Base-by-base conservation (phyloP, 2,797 vertebrate genomes). In the Urosaurus nigricauda region DNA sequence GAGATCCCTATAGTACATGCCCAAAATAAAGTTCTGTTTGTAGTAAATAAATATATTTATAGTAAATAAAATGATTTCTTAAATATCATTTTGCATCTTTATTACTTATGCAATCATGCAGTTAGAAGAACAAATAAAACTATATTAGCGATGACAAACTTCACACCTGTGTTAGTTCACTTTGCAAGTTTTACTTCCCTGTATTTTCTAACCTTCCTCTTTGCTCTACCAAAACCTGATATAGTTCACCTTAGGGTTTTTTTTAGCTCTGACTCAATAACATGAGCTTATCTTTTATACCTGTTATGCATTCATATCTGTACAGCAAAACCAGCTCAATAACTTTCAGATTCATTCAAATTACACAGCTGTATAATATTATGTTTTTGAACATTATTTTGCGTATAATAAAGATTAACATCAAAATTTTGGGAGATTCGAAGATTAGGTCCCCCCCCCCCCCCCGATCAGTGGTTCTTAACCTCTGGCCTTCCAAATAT, bases 291-390 rank as follows among this genome's bases (percentile, higher is more conserved):
- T 51, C 40, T 51, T 40, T 47, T 68, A 65, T 13, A 82, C 14
- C n/a, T 37, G 5, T 79, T 51, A 81, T 21, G 24, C 58, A 43
- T 32, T 17, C 16, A 65, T 37, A n/a, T 70, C 4, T 21, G 65
- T 19, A 70, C 29, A 51, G 37, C 4, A 47, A 47, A 51, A 16
- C 17, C 53, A 56, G 51, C n/a, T 37, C n/a, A 56, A 29, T 58
- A n/a, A 40, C 35, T 70, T 58, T 84, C 51, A 84, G n/a, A 35
- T 74, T 29, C 29, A 83, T 83, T 19, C 63, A 70, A 83, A n/a
- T 83, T 24, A 40, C 35, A 40, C 79, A 16, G 21, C 24, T 56
- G 13, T 35, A 58, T 4, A 58, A 12, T n/a, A 11, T 4, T 3
- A 40, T 56, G 14, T 37, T n/a, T 51, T 65, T 47, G 71, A 29